Evolutionary conservation across 2,113 vertebrate species (phyloP), one percentile per base, ranked within the genome.

Genomic region (Zosterops borbonicus): DNA sequence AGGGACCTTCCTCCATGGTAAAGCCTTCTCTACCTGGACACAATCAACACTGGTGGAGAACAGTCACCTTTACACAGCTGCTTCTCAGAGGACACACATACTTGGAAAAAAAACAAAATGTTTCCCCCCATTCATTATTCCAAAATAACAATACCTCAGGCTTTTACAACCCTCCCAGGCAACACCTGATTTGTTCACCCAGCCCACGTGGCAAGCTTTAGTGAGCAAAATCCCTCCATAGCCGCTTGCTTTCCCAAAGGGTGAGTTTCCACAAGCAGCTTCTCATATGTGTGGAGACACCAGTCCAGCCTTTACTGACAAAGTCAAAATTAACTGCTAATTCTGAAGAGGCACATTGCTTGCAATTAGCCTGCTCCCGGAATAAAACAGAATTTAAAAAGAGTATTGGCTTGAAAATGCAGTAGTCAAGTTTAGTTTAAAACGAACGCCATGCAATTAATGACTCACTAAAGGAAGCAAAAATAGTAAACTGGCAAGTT

Each of bases 361-460:
- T 83, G 96, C 94, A 96, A 70, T 94, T 91, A 90, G 87, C 58
- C 68, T 95, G 87, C 86, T 95, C 83, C 76, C 69, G 0, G 70
- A 89, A 78, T 90, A 95, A 81, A 97, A 94, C 53, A 95, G 59
- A 87, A 92, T 58, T 33, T 42, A 83, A 87, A 89, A 74, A 90
- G 71, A 84, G n/a, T 77, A 94, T 71, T 81, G 83, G 89, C 97
- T 96, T 93, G 92, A 97, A 92, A 97, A 97, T 58, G 96, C 83
- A 95, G 95, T 91, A 97, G 76, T 97, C 89, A 76, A 91, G 94
- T 95, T 97, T 90, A 97, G 95, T 95, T 97, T 93, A 95, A 97
- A 95, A 96, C 19, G 37, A 97, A 98, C 16, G 94, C 97, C 98
- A 98, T 98, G 98, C 98, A 98, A 95, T 97, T 98, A 96, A 96